Evolutionary conservation across 2,113 vertebrate species (phyloP).

Genomic region (Neotoma lepida): DNA sequence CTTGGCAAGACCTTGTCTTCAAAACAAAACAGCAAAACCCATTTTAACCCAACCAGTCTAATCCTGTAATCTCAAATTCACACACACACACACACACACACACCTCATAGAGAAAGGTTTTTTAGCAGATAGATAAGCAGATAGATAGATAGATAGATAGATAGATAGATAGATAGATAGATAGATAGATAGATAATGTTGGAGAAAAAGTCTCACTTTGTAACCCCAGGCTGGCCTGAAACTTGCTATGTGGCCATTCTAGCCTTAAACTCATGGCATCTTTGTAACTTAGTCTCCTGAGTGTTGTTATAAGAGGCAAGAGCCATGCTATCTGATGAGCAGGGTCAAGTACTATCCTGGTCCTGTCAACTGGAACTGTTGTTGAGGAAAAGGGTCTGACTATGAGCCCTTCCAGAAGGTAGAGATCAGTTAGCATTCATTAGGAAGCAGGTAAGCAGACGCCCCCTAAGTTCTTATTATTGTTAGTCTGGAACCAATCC

Average conservation of each 20-base stretch:
- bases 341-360: not conserved
- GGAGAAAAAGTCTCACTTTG: not conserved
- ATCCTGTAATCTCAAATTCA: not conserved
- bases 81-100: not conserved
- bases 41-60: not conserved
- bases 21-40: not conserved
- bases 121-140: not conserved
- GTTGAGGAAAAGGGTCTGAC: not conserved
- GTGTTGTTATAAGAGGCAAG: not conserved
- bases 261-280: not conserved
- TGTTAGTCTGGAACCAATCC: not conserved
- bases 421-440: not conserved
- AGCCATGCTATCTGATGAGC: not conserved
- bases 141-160: not conserved
- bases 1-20: not conserved
- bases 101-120: not conserved
- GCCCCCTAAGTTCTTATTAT: not conserved
- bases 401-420: not conserved
- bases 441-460: not conserved
- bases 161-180: not conserved
- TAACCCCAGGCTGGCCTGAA: not conserved
- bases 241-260: not conserved
- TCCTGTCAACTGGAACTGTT: not conserved
- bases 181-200: not conserved
- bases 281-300: not conserved